Evolutionary conservation across 2,888 invertebrate genomes (phyloP).

Genomic region (Hylaea fasciaria): DNA sequence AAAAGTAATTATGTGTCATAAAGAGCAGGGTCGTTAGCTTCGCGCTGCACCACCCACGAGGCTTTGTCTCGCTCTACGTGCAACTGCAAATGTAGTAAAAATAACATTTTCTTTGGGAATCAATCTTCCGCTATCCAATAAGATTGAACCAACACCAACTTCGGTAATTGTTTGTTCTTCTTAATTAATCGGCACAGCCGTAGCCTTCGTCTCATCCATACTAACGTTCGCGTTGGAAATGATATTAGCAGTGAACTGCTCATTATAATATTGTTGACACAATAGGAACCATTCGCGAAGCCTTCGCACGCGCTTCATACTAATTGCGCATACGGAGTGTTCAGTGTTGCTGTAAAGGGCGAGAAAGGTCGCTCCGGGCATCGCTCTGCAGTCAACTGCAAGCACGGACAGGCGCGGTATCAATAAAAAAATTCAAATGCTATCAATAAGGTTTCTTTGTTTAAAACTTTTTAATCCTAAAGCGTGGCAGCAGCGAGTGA

Average conservation of each 20-base stretch:
- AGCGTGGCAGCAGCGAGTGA: too few relatives aligned
- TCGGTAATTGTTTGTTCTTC: not conserved
- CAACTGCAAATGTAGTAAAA: not conserved
- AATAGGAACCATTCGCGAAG: constrained; percentile 27
- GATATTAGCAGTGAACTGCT: constrained; percentile 9
- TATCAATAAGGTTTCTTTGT: not conserved
- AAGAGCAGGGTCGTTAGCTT: constrained; percentile 59
- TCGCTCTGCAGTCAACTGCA: constrained; percentile 59
- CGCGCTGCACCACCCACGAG: constrained; percentile 42
- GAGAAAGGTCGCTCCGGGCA: constrained; percentile 72
- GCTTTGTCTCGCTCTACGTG: constrained; percentile 17
- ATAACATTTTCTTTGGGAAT: not conserved
- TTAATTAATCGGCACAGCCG: not conserved
- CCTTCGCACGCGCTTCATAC: constrained; percentile 47
- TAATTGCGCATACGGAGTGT: constrained; percentile 46
- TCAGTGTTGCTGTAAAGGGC: constrained; percentile 53
- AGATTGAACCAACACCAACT: not conserved
- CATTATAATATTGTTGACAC: constrained; percentile 25
- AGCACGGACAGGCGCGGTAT: constrained; percentile 22
- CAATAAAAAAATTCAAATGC: constrained; percentile 32
- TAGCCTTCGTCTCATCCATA: not conserved
- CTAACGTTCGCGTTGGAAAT: constrained; percentile 13
- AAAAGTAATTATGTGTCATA: constrained; percentile 65
- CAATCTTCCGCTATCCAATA: too few relatives aligned
- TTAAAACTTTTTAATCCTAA: too few relatives aligned